Evolutionary conservation across 2,888 invertebrate species (phyloP).

Genomic region (Orchesellides sinensis): DNA sequence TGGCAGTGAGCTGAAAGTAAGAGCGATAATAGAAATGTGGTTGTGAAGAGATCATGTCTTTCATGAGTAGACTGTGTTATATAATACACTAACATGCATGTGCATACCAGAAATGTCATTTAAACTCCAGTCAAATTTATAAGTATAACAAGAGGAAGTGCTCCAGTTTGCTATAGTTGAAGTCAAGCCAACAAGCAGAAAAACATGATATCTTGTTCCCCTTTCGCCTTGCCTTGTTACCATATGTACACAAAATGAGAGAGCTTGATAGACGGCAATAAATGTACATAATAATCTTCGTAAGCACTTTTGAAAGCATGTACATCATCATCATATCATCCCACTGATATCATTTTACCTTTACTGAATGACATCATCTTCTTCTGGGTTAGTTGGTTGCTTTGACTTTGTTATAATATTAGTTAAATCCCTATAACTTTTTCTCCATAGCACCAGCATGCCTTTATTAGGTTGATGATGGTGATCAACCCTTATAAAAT

Average conservation of each 20-base stretch:
- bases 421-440: too few species aligned
- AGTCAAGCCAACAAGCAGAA: slow-evolving; percentile 35
- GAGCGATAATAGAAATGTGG: background rate
- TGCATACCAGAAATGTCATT: slow-evolving; percentile 21
- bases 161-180: slow-evolving; percentile 31
- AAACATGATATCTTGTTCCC: too few species aligned
- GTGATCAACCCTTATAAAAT: too few species aligned
- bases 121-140: too few species aligned
- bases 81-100: background rate
- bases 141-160: slow-evolving; percentile 37
- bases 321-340: background rate
- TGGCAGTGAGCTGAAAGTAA: slow-evolving; percentile 47
- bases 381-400: too few species aligned
- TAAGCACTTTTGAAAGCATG: background rate
- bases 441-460: too few species aligned
- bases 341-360: too few species aligned
- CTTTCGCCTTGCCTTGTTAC: background rate
- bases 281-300: background rate
- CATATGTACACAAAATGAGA: slow-evolving; percentile 2
- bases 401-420: too few species aligned
- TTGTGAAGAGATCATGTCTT: background rate
- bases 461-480: too few species aligned
- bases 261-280: background rate
- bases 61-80: background rate
- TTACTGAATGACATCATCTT: too few species aligned